Evolutionary conservation across 2,888 invertebrate genomes (phyloP), one percentile per base, ranked within the genome.

Genomic region (Tuberolachnus salignus): DNA sequence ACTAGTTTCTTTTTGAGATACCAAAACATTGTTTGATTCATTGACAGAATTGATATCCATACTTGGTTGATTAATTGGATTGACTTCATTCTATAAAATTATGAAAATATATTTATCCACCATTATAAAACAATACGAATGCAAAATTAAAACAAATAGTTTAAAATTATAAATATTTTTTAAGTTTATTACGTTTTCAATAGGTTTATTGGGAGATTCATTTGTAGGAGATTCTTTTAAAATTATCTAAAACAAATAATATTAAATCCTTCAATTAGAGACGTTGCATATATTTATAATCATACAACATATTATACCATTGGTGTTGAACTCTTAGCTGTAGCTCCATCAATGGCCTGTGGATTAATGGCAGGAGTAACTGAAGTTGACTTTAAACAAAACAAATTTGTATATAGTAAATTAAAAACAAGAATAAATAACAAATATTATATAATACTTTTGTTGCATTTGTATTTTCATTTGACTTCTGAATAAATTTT

Each of bases 321-420:
- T 34, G 67, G 59, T n/a, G 78, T 78, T 57, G 66, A 67, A 78
- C 78, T 78, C 6, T 69, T 78, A 34, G 59, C 78, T 21, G 67
- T 78, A 42, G 69, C 57, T 57, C 69, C 82, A 59, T 83, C 83
- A 9, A 84, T 81, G 51, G 84, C 84, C 70, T 84, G 83, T 46
- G 86, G 82, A 83, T 86, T 83, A 80, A 84, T 83, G 21, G 83
- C 83, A 3, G 84, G 84, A 14, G 84, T 84, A 9, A 83, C 83
- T 4, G 84, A 83, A 34, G 81, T 81, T 42, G 51, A 69, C 49
- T 80, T 66, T 42, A 80, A n/a, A 23, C 13, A 53, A 69, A 67
- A 64, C 23, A 59, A 59, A 46, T 21, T n/a, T 42, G 53, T 61
- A 44, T 44, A 13, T 16, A n/a, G n/a, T 16, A 57, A 51, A 21